Percentiles rank a stretch among this genome's conserved stretches.
Evolutionary conservation across 1,140 invertebrate genomes (phyloP).

Genomic region (Dryas iulia): DNA sequence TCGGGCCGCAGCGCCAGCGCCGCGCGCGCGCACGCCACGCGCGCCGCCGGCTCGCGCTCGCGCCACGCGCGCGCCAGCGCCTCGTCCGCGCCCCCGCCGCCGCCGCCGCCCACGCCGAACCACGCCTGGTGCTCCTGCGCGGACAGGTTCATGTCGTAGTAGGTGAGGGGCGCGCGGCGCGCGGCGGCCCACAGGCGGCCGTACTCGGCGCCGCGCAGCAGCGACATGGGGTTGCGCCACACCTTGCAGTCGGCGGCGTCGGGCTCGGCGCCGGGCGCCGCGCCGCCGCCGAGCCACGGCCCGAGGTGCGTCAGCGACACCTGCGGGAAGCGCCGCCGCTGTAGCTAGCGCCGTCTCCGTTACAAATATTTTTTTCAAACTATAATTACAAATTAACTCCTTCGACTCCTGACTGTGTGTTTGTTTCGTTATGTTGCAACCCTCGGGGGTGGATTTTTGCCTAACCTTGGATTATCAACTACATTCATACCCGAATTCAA

Average conservation of each 20-base stretch:
- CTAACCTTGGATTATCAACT: no score
- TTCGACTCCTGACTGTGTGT: no score
- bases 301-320: slow-evolving; percentile 96
- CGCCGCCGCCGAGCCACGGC: slow-evolving; percentile 94
- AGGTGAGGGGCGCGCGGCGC: slow-evolving; percentile 97
- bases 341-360: no score
- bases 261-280: slow-evolving; percentile 31
- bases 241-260: slow-evolving; percentile 81
- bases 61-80: slow-evolving; percentile 99
- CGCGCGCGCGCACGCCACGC: slow-evolving; percentile 95
- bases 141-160: slow-evolving; percentile 99
- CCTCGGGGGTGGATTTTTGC: no score
- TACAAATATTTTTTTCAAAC: no score
- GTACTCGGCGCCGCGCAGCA: slow-evolving; percentile 98
- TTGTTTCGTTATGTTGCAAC: no score
- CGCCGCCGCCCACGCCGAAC: slow-evolving; percentile 80
- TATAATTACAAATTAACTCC: no score
- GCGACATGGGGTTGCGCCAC: slow-evolving; percentile 97
- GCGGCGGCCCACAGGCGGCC: slow-evolving; percentile 94
- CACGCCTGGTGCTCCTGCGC: slow-evolving; percentile 99
- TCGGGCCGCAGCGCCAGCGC: slow-evolving; percentile 95
- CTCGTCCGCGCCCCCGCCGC: slow-evolving; percentile 88
- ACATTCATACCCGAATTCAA: no score
- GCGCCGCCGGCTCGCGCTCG: slow-evolving; percentile 94
- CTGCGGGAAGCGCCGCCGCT: slow-evolving; percentile 84